Evolutionary conservation across 2,113 vertebrate species (phyloP).

Genomic region (Ptilonorhynchus violaceus): DNA sequence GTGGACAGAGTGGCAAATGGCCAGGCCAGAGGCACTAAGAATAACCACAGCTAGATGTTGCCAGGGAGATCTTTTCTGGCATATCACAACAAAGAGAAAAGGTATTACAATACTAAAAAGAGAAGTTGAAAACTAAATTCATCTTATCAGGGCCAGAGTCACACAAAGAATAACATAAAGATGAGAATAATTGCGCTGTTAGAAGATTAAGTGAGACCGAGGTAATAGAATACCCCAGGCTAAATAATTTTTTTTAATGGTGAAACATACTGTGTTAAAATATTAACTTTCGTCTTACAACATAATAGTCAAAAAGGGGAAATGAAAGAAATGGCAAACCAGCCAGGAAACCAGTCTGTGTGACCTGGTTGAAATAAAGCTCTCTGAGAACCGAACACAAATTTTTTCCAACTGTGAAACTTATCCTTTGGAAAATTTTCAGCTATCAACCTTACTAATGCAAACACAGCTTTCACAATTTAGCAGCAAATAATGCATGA

Average conservation of each 20-base stretch:
- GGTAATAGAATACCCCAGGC: neutral
- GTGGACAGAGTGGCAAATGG: neutral
- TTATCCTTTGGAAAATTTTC: neutral
- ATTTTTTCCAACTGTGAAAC: neutral
- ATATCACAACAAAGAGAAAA: constrained; percentile 18
- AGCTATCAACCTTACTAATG: neutral
- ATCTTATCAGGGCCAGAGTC: neutral
- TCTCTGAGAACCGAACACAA: neutral
- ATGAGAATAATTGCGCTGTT: constrained; percentile 25
- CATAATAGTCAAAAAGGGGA: neutral
- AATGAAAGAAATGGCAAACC: neutral
- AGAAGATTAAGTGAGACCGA: neutral
- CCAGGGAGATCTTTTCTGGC: constrained; percentile 31
- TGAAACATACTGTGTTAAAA: neutral
- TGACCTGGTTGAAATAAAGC: neutral
- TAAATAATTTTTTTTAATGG: neutral
- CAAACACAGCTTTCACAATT: neutral
- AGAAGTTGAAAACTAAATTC: constrained; percentile 25
- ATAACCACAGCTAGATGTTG: neutral
- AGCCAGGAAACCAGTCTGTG: neutral
- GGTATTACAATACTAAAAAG: constrained; percentile 27
- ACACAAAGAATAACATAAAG: neutral
- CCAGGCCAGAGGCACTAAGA: neutral
- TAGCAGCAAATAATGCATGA: neutral
- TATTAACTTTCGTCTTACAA: neutral